Base-by-base conservation (phyloP, 2,797 vertebrate genomes). In the Bradypodion pumilum region DNA sequence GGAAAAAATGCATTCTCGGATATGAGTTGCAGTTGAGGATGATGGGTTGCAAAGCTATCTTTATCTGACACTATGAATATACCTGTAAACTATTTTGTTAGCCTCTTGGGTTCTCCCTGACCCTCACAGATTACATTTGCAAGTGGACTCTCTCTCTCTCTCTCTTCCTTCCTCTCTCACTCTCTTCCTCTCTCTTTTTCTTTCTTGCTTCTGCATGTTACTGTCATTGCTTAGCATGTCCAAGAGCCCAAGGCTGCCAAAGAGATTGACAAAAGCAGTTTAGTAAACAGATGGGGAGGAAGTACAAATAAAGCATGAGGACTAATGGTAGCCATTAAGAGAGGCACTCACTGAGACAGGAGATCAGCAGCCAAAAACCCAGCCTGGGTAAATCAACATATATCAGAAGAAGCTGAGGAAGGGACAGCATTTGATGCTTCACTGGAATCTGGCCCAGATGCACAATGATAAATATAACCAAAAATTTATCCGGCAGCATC, bases 231-330 rank as follows among this genome's bases (percentile, higher is more conserved):
- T 82, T 82, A 88, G 42, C 81, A 85, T 79, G 84, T 85, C 77
- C 83, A 84, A 81, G 29, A 89, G 86, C 80, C 44, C 49, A 78
- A 9, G 29, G 60, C 68, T 72, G 85, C 87, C 84, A 80, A 80
- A 89, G 49, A 82, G 80, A 88, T 42, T 92, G 89, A 89, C 86
- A 89, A 90, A 93, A 87, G 42, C 87, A 62, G 15, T 81, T 77
- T 69, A 62, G 78, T 78, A 70, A 77, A 78, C 74, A 83, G 74
- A 77, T 62, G 80, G 49, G n/a, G 78, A 80, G 25, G 49, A 59
- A n/a, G 89, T 88, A 81, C 19, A 70, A 15, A 69, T 91, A 82
- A 74, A 87, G 32, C 69, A 80, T 87, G 84, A 86, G 42, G 44
- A 21, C 37, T 77, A 78, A 86, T 60, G 85, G 70, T 78, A 91